These are phyloP conservation scores for Ispidina picta DNA, from an alignment of 2,797 vertebrate species.

Conservation along the genomic window DNA sequence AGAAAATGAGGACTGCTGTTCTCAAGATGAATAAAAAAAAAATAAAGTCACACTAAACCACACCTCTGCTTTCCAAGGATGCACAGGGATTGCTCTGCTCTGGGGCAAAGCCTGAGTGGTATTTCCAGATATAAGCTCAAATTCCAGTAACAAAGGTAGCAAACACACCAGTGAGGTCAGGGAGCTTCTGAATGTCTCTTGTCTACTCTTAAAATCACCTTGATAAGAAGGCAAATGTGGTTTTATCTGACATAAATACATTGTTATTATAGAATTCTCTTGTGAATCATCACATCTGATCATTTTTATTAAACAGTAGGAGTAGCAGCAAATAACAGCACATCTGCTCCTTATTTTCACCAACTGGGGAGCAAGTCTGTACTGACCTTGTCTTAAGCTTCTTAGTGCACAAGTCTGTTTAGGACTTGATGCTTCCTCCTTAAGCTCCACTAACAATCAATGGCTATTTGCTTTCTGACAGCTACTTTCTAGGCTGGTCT, in stretches of 20 bases:
- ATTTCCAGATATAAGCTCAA: background rate
- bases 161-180: background rate
- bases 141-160: background rate
- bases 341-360: background rate
- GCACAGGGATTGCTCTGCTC: background rate
- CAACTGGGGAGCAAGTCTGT: background rate
- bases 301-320: accelerated
- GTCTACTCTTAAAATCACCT: background rate
- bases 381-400: background rate
- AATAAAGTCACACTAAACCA: background rate
- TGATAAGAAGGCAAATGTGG: background rate
- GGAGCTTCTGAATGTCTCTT: background rate
- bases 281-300: background rate
- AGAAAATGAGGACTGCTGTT: background rate
- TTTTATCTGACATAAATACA: background rate
- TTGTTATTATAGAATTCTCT: background rate
- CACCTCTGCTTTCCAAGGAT: background rate
- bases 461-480: background rate
- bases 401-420: background rate
- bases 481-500: background rate
- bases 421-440: background rate
- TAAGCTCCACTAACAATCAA: background rate
- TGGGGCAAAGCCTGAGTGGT: background rate
- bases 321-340: background rate
- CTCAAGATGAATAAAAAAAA: background rate